Evolutionary conservation across 2,113 vertebrate species (phyloP).

Genomic region (Phylloscopus trochilus): DNA sequence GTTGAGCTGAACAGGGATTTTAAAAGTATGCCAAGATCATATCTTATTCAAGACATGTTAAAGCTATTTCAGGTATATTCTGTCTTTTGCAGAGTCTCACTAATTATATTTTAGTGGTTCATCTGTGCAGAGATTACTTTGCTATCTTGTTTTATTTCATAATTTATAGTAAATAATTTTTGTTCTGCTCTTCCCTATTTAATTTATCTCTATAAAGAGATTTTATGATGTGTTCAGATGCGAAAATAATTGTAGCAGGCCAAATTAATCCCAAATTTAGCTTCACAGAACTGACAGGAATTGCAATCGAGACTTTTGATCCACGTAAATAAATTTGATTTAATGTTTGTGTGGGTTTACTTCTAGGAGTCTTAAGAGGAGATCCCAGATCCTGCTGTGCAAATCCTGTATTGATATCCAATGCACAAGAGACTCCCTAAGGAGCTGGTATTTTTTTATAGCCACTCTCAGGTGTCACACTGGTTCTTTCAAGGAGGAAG

Average conservation of each 20-base stretch:
- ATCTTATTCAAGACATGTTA: slow-evolving; percentile 44
- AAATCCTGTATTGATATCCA: not conserved
- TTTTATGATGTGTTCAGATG: slow-evolving; percentile 16
- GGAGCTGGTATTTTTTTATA: not conserved
- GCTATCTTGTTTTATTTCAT: slow-evolving; percentile 22
- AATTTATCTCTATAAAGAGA: slow-evolving; percentile 24
- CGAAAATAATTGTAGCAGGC: slow-evolving; percentile 24
- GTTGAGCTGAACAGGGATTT: not conserved
- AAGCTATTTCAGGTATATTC: slow-evolving; percentile 46
- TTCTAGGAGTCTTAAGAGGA: not conserved
- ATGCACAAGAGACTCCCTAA: not conserved
- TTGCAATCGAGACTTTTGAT: not conserved
- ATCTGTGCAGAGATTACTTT: slow-evolving; percentile 29
- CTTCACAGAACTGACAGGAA: not conserved
- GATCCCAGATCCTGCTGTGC: not conserved
- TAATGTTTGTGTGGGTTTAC: not conserved
- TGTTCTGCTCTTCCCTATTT: not conserved
- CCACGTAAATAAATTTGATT: not conserved
- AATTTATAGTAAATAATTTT: slow-evolving; percentile 60
- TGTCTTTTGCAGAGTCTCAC: slow-evolving; percentile 14
- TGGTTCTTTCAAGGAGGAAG: not conserved
- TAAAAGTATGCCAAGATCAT: slow-evolving; percentile 7
- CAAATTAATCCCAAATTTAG: slow-evolving; percentile 9
- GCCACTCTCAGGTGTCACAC: not conserved
- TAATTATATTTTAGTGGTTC: slow-evolving; percentile 46